These are phyloP conservation scores for Sarcophaga subvicina DNA, from an alignment of 2,888 invertebrate species.

Conservation along the genomic window DNA sequence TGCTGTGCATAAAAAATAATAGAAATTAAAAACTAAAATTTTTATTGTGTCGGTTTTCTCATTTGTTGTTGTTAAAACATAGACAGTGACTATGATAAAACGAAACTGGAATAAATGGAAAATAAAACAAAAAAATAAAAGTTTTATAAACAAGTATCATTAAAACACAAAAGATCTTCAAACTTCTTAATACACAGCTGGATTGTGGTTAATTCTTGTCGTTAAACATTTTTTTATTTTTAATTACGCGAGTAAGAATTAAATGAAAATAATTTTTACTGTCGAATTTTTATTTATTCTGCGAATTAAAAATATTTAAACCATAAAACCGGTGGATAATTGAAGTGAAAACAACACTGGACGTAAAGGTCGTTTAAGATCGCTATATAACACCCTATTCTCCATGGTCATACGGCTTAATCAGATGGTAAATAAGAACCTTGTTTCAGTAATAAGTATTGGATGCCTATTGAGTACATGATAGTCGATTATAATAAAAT, in stretches of 20 bases:
- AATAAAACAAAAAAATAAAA: too few species aligned
- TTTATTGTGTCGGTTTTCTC: background rate
- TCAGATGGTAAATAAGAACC: too few species aligned
- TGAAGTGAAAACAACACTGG: conserved; percentile 12
- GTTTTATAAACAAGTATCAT: background rate
- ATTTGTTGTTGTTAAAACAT: background rate
- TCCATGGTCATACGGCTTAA: background rate
- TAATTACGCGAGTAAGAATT: conserved; percentile 4
- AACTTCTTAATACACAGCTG: background rate
- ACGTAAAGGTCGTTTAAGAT: background rate
- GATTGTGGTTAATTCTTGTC: background rate
- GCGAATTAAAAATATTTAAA: conserved; percentile 10
- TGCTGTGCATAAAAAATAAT: background rate
- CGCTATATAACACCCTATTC: background rate
- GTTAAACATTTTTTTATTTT: background rate
- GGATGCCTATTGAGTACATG: too few species aligned
- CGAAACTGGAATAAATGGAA: too few species aligned
- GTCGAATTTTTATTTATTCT: conserved; percentile 11
- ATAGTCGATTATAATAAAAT: too few species aligned
- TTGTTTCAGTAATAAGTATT: too few species aligned
- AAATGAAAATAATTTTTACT: conserved; percentile 3
- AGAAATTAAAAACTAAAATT: background rate
- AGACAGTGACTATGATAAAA: too few species aligned
- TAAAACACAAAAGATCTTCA: background rate
- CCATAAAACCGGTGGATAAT: background rate